Percentiles rank a stretch among this genome's conserved stretches.
These are phyloP conservation scores for Ariopsis seemanni DNA, from an alignment of 2,113 vertebrate genomes.

Conservation along the genomic window DNA sequence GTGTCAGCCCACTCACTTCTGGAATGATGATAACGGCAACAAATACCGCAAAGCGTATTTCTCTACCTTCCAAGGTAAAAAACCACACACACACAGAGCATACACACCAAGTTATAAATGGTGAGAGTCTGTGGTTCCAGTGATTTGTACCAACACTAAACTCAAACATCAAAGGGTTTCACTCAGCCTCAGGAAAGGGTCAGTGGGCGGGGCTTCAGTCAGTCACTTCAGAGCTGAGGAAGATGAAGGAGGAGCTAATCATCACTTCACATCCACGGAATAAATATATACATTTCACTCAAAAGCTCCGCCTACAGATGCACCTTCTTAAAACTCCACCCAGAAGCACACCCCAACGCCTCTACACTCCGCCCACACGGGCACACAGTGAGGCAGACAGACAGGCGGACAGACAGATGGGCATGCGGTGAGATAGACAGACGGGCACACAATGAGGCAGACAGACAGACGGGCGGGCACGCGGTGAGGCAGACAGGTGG, in stretches of 20 bases:
- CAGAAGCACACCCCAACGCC: too few relatives aligned
- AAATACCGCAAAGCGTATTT: slow-evolving; percentile 97
- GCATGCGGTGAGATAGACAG: too few relatives aligned
- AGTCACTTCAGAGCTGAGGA: background rate
- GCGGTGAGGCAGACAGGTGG: too few relatives aligned
- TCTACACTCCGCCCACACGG: too few relatives aligned
- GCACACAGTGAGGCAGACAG: too few relatives aligned
- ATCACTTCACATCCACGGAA: background rate
- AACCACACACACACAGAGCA: background rate
- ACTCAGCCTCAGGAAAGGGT: too few relatives aligned
- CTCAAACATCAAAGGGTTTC: background rate
- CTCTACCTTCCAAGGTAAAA: slow-evolving; percentile 84
- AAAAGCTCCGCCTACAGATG: background rate
- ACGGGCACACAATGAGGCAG: too few relatives aligned
- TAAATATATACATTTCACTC: too few relatives aligned
- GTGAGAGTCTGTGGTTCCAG: background rate
- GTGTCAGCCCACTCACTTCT: slow-evolving; percentile 95
- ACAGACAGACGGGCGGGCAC: background rate
- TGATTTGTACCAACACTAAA: background rate
- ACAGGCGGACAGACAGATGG: too few relatives aligned
- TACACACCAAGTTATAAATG: background rate
- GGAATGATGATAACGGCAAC: slow-evolving; percentile 90
- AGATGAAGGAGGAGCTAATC: background rate
- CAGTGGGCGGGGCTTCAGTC: background rate
- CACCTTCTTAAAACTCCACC: background rate